Percentiles rank a stretch among this genome's conserved stretches.
These are phyloP conservation scores for Calidris pygmaea DNA, from an alignment of 2,113 vertebrate species.

Conservation along the genomic window DNA sequence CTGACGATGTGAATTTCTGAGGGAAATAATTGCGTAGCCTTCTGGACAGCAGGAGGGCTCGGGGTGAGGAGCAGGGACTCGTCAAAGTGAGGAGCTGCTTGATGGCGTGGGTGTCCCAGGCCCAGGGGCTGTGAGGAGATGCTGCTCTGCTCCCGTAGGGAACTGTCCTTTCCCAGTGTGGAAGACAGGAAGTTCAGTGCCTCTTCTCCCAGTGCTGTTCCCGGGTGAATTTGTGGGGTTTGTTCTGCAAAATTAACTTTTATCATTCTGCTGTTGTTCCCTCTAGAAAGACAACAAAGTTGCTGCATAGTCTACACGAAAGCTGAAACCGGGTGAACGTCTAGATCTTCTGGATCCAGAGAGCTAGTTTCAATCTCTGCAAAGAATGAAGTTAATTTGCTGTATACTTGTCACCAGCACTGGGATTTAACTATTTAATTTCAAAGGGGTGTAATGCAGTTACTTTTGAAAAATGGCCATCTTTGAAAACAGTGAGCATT, in stretches of 20 bases:
- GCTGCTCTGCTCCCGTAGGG: rapidly evolving
- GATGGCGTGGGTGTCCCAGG: rapidly evolving
- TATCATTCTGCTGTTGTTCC: conserved; percentile 21
- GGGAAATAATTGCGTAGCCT: neutral
- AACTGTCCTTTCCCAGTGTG: neutral
- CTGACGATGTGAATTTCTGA: neutral
- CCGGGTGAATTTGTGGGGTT: neutral
- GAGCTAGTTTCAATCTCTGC: conserved; percentile 79
- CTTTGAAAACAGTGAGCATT: conserved; percentile 77
- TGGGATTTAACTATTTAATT: conserved; percentile 82
- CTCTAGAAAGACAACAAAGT: conserved; percentile 98
- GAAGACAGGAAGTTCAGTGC: neutral
- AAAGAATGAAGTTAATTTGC: conserved; percentile 85
- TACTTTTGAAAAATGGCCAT: conserved; percentile 76
- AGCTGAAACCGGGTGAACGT: conserved; percentile 69
- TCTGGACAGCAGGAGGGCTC: neutral
- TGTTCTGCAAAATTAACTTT: neutral
- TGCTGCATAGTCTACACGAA: conserved; percentile 84
- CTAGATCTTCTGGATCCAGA: conserved; percentile 79
- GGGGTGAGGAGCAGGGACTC: neutral
- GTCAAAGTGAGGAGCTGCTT: neutral
- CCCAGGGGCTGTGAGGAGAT: too few relatives aligned
- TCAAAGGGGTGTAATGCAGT: conserved; percentile 76
- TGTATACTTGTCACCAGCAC: conserved; percentile 92
- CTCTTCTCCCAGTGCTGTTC: neutral